These are phyloP conservation scores for Seriola rivoliana DNA, from an alignment of 2,113 vertebrate species.

Conservation along the genomic window DNA sequence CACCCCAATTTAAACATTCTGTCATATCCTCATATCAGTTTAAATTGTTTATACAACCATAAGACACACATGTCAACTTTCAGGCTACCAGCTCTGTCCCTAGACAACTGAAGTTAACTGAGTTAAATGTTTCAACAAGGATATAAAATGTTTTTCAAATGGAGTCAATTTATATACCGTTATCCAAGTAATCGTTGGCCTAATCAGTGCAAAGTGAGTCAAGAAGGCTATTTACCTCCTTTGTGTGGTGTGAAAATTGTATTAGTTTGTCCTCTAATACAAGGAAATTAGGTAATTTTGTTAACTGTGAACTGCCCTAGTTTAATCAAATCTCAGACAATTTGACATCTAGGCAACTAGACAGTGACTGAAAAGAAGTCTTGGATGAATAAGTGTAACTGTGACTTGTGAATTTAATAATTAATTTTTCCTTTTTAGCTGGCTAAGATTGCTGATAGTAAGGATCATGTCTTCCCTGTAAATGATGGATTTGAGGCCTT, in stretches of 20 bases:
- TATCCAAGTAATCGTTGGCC: not conserved
- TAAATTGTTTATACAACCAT: not conserved
- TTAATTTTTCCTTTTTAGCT: conserved; percentile 82
- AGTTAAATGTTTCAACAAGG: not conserved
- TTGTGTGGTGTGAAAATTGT: not conserved
- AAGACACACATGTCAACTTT: not conserved
- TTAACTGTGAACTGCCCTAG: not conserved
- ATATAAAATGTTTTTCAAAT: not conserved
- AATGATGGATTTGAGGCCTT: conserved; percentile 97
- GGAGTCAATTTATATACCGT: not conserved
- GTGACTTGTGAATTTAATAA: conserved; percentile 1
- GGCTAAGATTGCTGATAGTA: conserved; percentile 98
- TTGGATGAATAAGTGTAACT: not conserved
- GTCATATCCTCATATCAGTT: not conserved
- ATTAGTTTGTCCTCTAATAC: not conserved
- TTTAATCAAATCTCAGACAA: not conserved
- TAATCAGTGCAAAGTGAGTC: not conserved
- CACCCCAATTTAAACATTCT: not conserved
- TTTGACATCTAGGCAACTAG: not conserved
- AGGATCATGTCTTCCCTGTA: conserved; percentile 98
- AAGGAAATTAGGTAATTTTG: not conserved
- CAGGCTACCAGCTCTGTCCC: not conserved
- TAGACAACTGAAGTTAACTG: not conserved
- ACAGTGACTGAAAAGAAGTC: not conserved
- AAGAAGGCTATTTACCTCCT: not conserved